Evolutionary conservation across 2,797 vertebrate genomes (phyloP).

Genomic region (Octomys mimax): DNA sequence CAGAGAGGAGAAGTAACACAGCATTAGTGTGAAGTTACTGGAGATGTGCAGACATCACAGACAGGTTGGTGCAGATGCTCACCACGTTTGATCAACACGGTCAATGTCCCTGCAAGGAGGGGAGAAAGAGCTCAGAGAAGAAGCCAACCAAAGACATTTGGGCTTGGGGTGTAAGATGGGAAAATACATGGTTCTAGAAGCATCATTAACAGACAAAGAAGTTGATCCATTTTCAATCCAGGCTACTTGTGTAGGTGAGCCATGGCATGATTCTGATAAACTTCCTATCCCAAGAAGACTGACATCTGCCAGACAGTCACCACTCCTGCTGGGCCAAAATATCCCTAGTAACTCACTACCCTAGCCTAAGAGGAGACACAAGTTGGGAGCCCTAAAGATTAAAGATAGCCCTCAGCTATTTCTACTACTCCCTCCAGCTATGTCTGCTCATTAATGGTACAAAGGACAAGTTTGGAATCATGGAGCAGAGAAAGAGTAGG

Average conservation of each 20-base stretch:
- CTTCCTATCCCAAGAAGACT: constrained; percentile 23
- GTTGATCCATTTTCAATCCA: constrained; percentile 1
- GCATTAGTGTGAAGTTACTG: constrained; percentile 88
- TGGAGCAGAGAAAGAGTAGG: not conserved
- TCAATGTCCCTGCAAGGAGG: constrained; percentile 97
- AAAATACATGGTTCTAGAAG: not conserved
- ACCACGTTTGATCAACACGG: constrained; percentile 96
- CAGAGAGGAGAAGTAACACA: constrained; percentile 52
- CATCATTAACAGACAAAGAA: constrained; percentile 34
- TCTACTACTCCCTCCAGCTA: not conserved
- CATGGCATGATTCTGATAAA: not conserved
- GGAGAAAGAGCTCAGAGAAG: constrained; percentile 94
- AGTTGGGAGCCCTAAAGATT: not conserved
- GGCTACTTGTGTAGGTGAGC: not conserved
- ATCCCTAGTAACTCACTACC: constrained; percentile 21
- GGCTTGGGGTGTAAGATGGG: constrained; percentile 33
- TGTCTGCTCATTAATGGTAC: not conserved
- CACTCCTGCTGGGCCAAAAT: not conserved
- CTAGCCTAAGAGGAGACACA: constrained; percentile 6
- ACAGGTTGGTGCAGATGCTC: constrained; percentile 93
- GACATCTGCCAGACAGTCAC: not conserved
- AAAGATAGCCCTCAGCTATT: not conserved
- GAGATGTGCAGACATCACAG: constrained; percentile 85
- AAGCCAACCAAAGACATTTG: constrained; percentile 80
- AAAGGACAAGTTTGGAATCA: not conserved